A percentile compares a stretch with the other conserved stretches of the same genome.
Evolutionary conservation across 2,888 invertebrate genomes (phyloP).

Genomic region (Sepiola atlantica): DNA sequence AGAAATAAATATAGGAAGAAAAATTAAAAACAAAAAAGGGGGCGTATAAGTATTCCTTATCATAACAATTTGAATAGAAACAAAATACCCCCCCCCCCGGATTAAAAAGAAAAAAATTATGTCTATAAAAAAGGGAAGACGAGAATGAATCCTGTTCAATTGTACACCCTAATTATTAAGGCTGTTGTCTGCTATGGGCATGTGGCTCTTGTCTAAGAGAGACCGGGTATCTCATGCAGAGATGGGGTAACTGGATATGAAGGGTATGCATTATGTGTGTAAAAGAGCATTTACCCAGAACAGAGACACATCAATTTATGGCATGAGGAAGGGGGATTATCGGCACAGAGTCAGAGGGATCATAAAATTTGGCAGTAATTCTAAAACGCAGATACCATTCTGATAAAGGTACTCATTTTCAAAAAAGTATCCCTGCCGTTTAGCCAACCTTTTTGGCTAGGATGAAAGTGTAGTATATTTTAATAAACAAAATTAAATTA

Average conservation of each 20-base stretch:
- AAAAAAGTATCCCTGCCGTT: too few species aligned
- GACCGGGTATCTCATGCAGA: neutral
- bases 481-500: too few species aligned
- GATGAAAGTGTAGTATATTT: too few species aligned
- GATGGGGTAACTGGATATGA: neutral
- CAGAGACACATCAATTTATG: neutral
- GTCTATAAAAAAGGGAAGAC: neutral
- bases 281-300: neutral
- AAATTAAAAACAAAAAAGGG: neutral
- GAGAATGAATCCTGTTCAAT: neutral
- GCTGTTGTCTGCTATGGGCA: neutral
- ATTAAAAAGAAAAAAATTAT: neutral
- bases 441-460: too few species aligned
- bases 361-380: too few species aligned
- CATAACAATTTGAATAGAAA: neutral
- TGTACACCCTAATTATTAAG: neutral
- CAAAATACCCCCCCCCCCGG: neutral
- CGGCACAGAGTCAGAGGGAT: too few species aligned
- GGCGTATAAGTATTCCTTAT: neutral
- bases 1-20: neutral
- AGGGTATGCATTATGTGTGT: conserved; percentile 7
- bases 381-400: too few species aligned
- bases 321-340: neutral
- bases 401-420: too few species aligned
- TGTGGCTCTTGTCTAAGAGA: neutral